Conservation (phyloP, 2,888 invertebrate species). For the Scaptomyza polygonia region DNA sequence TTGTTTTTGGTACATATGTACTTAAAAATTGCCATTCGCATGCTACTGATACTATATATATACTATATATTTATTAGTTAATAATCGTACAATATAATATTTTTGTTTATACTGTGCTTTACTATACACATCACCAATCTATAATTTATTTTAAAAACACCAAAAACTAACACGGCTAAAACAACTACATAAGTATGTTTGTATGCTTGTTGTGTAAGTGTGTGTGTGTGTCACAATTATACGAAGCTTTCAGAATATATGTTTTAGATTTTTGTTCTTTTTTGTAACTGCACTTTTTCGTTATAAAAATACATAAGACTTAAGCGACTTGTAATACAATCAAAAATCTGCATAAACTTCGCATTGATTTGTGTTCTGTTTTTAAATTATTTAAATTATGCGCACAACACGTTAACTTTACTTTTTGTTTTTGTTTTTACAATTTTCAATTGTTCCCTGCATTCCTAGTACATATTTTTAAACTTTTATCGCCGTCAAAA, state of each 20-base stretch:
- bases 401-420: slow-evolving; percentile 41
- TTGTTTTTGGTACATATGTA: slow-evolving; percentile 31
- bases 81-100: slow-evolving; percentile 67
- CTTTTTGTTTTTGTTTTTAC: slow-evolving; percentile 55
- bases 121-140: slow-evolving; percentile 73
- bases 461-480: slow-evolving; percentile 68
- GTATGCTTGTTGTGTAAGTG: slow-evolving; percentile 36
- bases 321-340: slow-evolving; percentile 30
- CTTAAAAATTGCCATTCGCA: slow-evolving; percentile 71
- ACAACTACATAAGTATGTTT: slow-evolving; percentile 68
- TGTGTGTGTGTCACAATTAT: slow-evolving; percentile 25
- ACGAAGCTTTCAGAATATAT: slow-evolving; percentile 26
- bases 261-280: neutral
- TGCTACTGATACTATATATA: slow-evolving; percentile 60
- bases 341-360: slow-evolving; percentile 32
- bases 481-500: slow-evolving; percentile 50
- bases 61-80: slow-evolving; percentile 62
- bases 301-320: slow-evolving; percentile 48
- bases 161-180: slow-evolving; percentile 76
- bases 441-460: slow-evolving; percentile 80
- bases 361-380: slow-evolving; percentile 25
- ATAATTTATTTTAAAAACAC: slow-evolving; percentile 57
- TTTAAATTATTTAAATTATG: slow-evolving; percentile 43
- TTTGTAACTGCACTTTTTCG: slow-evolving; percentile 22
- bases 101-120: slow-evolving; percentile 60